phyloP scores from a whole-genome alignment of 2,888 invertebrate genomes.

The Griposia aprilina region DNA sequence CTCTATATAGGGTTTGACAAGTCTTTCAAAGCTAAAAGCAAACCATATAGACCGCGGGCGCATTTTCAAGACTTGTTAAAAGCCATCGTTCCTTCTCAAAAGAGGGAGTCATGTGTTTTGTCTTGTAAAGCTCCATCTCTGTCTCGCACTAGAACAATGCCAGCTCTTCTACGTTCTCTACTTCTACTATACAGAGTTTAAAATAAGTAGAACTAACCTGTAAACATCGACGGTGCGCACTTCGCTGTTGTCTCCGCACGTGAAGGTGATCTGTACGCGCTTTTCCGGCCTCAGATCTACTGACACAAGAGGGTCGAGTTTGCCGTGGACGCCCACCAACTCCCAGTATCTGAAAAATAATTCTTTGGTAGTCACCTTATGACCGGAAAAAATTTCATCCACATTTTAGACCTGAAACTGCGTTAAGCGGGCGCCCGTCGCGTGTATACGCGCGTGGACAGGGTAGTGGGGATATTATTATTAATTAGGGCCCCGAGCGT shows the following conservation, averaged over 20 bases:
- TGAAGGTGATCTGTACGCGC: constrained; percentile 95
- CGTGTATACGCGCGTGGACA: no score
- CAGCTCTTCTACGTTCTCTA: neutral
- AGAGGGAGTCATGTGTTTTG: neutral
- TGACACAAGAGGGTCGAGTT: constrained; percentile 96
- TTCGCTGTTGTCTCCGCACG: constrained; percentile 94
- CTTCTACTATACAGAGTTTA: neutral
- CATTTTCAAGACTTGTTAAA: neutral
- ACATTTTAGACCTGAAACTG: no score
- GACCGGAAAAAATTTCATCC: no score
- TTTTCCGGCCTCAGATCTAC: constrained; percentile 96
- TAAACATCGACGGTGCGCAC: constrained; percentile 94
- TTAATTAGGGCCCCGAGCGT: no score
- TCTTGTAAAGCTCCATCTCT: neutral
- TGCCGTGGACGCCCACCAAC: constrained; percentile 95
- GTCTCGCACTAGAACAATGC: neutral
- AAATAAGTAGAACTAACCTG: constrained; percentile 76
- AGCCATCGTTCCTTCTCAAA: neutral
- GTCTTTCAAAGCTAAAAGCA: no score
- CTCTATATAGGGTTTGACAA: no score
- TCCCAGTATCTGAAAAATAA: constrained; percentile 93
- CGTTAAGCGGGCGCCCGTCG: no score
- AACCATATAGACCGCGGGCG: no score
- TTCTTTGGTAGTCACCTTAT: neutral
- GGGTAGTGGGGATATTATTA: no score